These are phyloP conservation scores for Rhagophthalmus giganteus DNA, from an alignment of 2,888 invertebrate genomes.

Conservation along the genomic window DNA sequence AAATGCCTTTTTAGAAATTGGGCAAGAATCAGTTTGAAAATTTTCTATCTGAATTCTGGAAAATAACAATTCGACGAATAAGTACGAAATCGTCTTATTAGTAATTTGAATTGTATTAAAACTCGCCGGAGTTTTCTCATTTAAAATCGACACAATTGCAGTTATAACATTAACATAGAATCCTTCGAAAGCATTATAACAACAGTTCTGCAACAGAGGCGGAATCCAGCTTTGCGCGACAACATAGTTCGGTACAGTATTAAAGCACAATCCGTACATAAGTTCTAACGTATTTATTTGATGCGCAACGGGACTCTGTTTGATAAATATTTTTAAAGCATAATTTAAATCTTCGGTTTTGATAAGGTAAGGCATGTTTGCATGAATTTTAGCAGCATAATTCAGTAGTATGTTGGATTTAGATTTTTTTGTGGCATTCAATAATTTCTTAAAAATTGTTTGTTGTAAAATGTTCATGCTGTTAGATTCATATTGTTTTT, in stretches of 20 bases:
- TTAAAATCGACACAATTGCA: conserved; percentile 8
- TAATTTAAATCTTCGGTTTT: conserved; percentile 31
- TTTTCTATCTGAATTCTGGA: conserved; percentile 41
- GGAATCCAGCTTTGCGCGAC: conserved; percentile 36
- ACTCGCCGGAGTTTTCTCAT: background rate
- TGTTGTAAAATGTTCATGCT: conserved; percentile 11
- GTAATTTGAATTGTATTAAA: conserved; percentile 16
- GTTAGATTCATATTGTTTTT: background rate
- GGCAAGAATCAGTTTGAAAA: conserved; percentile 40
- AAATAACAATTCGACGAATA: conserved; percentile 49
- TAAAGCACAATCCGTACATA: conserved; percentile 34
- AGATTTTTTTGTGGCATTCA: conserved; percentile 25
- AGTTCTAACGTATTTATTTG: conserved; percentile 35
- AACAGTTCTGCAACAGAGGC: conserved; percentile 40
- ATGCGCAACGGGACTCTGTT: conserved; percentile 22
- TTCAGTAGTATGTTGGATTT: conserved; percentile 38
- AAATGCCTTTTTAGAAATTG: conserved; percentile 45
- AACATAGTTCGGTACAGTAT: conserved; percentile 18
- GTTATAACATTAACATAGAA: conserved; percentile 44
- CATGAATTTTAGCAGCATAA: conserved; percentile 37
- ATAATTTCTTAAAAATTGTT: conserved; percentile 30
- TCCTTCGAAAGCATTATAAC: conserved; percentile 40
- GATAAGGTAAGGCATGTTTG: conserved; percentile 20
- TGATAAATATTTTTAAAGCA: conserved; percentile 35
- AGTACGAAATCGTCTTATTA: conserved; percentile 39